Evolutionary conservation across 2,113 vertebrate genomes (phyloP), one percentile per base, ranked within the genome.

Genomic region (Agapornis roseicollis): DNA sequence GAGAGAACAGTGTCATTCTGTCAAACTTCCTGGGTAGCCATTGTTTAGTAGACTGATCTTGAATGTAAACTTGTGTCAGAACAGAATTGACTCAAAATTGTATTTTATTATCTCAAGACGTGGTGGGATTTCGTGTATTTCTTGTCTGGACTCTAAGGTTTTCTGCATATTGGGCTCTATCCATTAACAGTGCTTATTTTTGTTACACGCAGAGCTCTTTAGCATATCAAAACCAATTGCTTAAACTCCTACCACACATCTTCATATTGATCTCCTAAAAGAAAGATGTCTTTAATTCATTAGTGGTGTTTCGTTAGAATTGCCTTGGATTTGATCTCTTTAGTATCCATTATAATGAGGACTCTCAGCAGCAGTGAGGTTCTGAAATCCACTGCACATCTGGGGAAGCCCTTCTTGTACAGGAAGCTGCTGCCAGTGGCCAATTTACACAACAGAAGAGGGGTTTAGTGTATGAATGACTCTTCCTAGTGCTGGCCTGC

Each of bases 341-440:
- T 93, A 94, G 53, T 89, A 84, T 87, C 86, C 88, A 81, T 97
- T 93, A 52, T 90, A 96, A 96, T 93, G 92, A 96, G 76, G 80
- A 22, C 86, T 93, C 88, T 91, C 50, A 77, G 10, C 35, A 78
- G 85, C 79, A 81, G 60, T 16, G 71, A 70, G 80, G 95, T 92
- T 95, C 91, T 88, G 78, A 95, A 93, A 78, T 70, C 46, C 79
- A 5, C 69, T 95, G 86, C 77, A 81, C 95, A 95, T 96, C 93
- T 95, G 94, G 93, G 93, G 92, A 91, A 94, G 89, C 89, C 89
- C 93, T 89, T 60, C 66, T 95, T 91, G 92, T 76, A 79, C 95
- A 96, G 94, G 96, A 97, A 97, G 91, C 94, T 93, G 95, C 91
- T 94, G 89, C 86, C 72, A 89, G 56, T 55, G 89, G 63, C 91